phyloP scores from a whole-genome alignment of 2,888 invertebrate genomes.

The Notodonta ziczac region DNA sequence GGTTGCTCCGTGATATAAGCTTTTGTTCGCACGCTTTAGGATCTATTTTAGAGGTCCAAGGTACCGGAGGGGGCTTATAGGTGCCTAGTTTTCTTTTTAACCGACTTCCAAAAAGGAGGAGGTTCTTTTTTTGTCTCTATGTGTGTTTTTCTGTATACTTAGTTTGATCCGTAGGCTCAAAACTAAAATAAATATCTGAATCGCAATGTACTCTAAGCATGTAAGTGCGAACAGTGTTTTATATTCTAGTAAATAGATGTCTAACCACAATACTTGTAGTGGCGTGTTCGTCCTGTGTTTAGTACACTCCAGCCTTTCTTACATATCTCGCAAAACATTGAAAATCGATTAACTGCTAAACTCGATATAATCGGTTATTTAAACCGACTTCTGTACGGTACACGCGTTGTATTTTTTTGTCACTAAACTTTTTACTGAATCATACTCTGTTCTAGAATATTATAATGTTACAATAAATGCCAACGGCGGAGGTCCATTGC shows the following conservation, averaged over 20 bases:
- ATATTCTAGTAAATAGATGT: neutral
- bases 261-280: neutral
- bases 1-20: too few relatives aligned
- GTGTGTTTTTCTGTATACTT: too few relatives aligned
- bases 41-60: too few relatives aligned
- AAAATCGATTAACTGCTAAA: conserved; percentile 2
- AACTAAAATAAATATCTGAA: too few relatives aligned
- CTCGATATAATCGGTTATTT: conserved; percentile 4
- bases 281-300: neutral
- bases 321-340: neutral
- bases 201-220: too few relatives aligned
- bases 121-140: too few relatives aligned
- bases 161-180: too few relatives aligned
- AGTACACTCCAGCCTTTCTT: neutral
- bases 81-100: too few relatives aligned
- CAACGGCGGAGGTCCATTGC: conserved; percentile 42
- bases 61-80: too few relatives aligned
- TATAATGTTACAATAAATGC: conserved; percentile 38
- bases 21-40: too few relatives aligned
- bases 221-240: neutral
- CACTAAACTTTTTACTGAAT: conserved; percentile 24
- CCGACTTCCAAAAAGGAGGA: too few relatives aligned
- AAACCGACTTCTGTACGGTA: conserved; percentile 4
- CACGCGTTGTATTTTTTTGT: neutral
- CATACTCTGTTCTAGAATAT: conserved; percentile 31